phyloP scores from a whole-genome alignment of 2,888 invertebrate genomes.

The Rhagonycha fulva region DNA sequence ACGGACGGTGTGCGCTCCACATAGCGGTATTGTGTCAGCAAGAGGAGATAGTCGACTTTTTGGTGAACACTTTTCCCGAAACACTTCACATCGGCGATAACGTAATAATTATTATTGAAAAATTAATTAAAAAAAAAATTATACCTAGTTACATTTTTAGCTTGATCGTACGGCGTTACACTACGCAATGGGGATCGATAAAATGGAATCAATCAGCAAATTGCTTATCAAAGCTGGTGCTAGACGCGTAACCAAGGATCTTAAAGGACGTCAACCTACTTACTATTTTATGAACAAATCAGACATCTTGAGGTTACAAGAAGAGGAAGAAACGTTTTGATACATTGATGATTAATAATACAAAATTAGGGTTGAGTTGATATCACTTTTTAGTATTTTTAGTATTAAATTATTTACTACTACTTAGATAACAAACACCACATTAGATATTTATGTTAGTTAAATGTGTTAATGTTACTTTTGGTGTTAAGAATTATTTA shows the following conservation, averaged over 20 bases:
- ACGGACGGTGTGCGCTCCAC: conserved; percentile 80
- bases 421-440: neutral
- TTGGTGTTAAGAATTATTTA: neutral
- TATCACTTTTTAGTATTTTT: neutral
- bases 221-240: conserved; percentile 84
- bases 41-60: conserved; percentile 77
- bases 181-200: conserved; percentile 88
- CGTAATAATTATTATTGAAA: conserved; percentile 59
- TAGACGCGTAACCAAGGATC: conserved; percentile 80
- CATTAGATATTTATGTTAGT: neutral
- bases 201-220: conserved; percentile 79
- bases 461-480: neutral
- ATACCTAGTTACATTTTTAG: conserved; percentile 59
- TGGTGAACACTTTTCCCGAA: conserved; percentile 74
- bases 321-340: conserved; percentile 76
- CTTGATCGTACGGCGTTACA: conserved; percentile 86
- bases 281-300: conserved; percentile 93
- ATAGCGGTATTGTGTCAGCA: conserved; percentile 84
- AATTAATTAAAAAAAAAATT: neutral
- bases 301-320: conserved; percentile 81
- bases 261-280: conserved; percentile 86
- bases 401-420: neutral
- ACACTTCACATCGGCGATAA: conserved; percentile 81
- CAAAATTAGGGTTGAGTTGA: neutral
- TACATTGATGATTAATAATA: neutral